Base-by-base conservation (phyloP, 2,797 vertebrate genomes). In the Synanceia verrucosa region DNA sequence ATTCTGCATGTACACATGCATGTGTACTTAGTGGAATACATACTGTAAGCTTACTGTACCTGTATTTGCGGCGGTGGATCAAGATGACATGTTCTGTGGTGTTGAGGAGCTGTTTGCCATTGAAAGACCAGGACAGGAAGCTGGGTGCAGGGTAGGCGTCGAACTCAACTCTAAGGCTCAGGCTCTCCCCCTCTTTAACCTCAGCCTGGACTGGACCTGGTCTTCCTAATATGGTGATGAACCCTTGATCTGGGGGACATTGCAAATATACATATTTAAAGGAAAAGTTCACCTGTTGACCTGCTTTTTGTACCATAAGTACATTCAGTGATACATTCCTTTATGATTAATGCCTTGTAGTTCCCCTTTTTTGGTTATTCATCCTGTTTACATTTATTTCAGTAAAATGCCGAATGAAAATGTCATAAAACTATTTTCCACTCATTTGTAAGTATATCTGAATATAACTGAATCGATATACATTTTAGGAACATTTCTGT, bases 51-150 rank as follows among this genome's bases (percentile, higher is more conserved):
- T 11, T 2, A 3, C 19, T 11, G 28, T 93, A 99, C 97, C 97
- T 97, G 94, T 99, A 96, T 64, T 95, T 94, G 58, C 83, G 86
- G n/a, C 86, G 94, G 73, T 94, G 94, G 46, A 94, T 78, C 10
- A 93, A 95, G 85, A 97, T 96, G 13, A 96, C 94, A 7, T 96
- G 96, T 48, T 98, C 97, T 0, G 96, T 97, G 9, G 96, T 98
- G 89, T 97, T 98, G 63, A 95, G 91, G 21, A 97, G 88, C 9
- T 79, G 94, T 76, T 94, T 94, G 0, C 94, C 94, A 59, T 96
- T 95, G 69, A 95, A 97, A 11, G 92, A 92, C 98, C 98, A 99
- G 73, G 86, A 88, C 63, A 93, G 87, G 16, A 92, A 85, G 26
- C 78, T 89, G 0, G 95, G 97, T 47, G 86, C 92, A 26, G 98